phyloP scores from a whole-genome alignment of 2,113 vertebrate genomes.

The Rhinopomastus cyanomelas region DNA sequence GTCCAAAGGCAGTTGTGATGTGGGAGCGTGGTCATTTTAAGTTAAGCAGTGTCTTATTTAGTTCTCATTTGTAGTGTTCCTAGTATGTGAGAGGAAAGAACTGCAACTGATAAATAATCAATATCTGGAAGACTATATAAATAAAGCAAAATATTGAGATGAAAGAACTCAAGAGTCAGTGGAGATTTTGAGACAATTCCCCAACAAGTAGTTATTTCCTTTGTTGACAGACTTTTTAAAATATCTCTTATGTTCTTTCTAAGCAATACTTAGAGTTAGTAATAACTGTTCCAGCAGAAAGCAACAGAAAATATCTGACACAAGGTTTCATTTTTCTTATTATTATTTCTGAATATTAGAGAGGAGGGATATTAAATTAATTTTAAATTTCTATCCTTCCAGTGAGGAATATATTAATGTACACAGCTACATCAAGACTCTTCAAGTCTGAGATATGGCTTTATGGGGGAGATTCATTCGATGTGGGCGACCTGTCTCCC shows the following conservation, averaged over 20 bases:
- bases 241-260: not conserved
- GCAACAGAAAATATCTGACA: not conserved
- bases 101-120: conserved; percentile 22
- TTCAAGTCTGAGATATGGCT: conserved; percentile 11
- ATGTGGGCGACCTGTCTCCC: conserved; percentile 37
- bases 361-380: not conserved
- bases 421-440: not conserved
- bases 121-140: not conserved
- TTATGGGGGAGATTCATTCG: conserved; percentile 43
- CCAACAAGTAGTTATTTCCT: not conserved
- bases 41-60: not conserved
- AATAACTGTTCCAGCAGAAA: not conserved
- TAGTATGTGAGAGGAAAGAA: not conserved
- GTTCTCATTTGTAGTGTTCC: not conserved
- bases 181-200: not conserved
- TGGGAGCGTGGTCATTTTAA: conserved; percentile 26
- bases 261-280: not conserved
- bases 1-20: conserved; percentile 1
- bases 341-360: not conserved
- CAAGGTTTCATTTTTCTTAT: not conserved
- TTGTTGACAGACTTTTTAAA: not conserved
- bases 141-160: conserved; percentile 6
- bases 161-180: conserved; percentile 13
- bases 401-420: not conserved
- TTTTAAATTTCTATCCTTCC: not conserved